A percentile compares a stretch with the other conserved stretches of the same genome.
These are phyloP conservation scores for Bombus pyrosoma DNA, from an alignment of 1,140 invertebrate genomes.

Conservation along the genomic window DNA sequence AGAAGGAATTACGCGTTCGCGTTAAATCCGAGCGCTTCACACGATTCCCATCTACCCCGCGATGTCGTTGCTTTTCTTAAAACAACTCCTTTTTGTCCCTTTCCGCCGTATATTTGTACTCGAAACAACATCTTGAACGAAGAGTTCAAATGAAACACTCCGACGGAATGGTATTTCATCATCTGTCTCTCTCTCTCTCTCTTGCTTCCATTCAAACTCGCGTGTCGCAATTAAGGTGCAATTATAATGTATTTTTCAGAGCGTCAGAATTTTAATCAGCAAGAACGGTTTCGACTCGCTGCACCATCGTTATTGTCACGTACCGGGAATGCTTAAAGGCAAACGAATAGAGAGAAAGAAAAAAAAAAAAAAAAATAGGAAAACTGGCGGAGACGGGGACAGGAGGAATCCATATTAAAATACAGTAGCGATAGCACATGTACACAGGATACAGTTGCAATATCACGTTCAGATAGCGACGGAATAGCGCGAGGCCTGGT, in stretches of 20 bases:
- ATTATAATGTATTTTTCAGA: slow-evolving; percentile 30
- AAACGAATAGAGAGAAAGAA: background rate
- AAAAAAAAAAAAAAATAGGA: no score
- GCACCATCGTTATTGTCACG: slow-evolving; percentile 13
- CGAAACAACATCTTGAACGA: slow-evolving; percentile 10
- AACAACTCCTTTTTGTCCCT: background rate
- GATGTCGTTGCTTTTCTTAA: slow-evolving; percentile 23
- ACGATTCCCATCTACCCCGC: background rate
- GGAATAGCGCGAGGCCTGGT: background rate
- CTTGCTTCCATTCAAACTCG: background rate
- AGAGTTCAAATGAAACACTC: slow-evolving; percentile 2
- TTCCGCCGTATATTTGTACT: background rate
- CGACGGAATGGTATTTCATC: background rate
- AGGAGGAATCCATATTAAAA: slow-evolving; percentile 29
- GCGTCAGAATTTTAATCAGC: slow-evolving; percentile 28
- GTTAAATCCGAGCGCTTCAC: slow-evolving; percentile 14
- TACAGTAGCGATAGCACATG: slow-evolving; percentile 5
- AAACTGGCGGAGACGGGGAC: background rate
- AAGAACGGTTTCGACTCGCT: slow-evolving; percentile 5
- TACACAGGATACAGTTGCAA: background rate
- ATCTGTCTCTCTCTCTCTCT: background rate
- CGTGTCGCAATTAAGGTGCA: slow-evolving; percentile 26
- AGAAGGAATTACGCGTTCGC: slow-evolving; percentile 13
- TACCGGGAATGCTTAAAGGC: slow-evolving; percentile 5
- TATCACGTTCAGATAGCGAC: slow-evolving; percentile 31